A percentile compares a stretch with the other conserved stretches of the same genome.
Evolutionary conservation across 2,797 vertebrate species (phyloP).

Genomic region (Coccyzus lansbergi): DNA sequence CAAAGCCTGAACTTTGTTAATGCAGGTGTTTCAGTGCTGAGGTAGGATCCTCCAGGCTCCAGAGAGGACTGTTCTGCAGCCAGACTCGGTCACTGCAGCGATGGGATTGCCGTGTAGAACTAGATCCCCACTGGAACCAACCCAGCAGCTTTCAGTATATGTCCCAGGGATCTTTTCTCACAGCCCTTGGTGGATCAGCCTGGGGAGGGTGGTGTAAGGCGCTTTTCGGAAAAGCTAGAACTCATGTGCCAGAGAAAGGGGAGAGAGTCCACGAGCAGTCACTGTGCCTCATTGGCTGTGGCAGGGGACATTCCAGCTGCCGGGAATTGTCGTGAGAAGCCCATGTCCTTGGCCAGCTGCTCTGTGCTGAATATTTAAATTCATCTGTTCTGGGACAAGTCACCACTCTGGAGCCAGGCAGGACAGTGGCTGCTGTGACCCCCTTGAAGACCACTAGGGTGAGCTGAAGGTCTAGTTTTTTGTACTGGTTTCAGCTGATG

Average conservation of each 20-base stretch:
- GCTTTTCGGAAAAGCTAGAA: neutral
- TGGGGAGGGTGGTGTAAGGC: rapidly evolving
- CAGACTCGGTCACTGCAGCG: neutral
- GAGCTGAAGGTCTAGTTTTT: neutral
- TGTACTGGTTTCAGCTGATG: neutral
- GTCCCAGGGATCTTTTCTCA: neutral
- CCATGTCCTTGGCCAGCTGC: neutral
- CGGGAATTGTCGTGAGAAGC: neutral
- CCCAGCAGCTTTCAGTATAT: neutral
- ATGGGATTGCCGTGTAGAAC: neutral
- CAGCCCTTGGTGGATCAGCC: rapidly evolving
- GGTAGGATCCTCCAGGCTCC: neutral
- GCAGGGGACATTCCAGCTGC: neutral
- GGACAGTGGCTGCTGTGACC: neutral
- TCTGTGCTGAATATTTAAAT: neutral
- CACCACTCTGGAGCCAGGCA: neutral
- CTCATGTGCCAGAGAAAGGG: neutral
- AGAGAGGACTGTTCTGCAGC: neutral
- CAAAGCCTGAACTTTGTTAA: neutral
- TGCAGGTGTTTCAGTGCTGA: neutral
- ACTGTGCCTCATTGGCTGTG: neutral
- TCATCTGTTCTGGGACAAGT: rapidly evolving
- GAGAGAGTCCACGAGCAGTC: rapidly evolving
- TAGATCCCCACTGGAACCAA: rapidly evolving
- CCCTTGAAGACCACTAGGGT: neutral